Evolutionary conservation across 1,140 invertebrate genomes (phyloP).

Genomic region (Gerris buenoi): DNA sequence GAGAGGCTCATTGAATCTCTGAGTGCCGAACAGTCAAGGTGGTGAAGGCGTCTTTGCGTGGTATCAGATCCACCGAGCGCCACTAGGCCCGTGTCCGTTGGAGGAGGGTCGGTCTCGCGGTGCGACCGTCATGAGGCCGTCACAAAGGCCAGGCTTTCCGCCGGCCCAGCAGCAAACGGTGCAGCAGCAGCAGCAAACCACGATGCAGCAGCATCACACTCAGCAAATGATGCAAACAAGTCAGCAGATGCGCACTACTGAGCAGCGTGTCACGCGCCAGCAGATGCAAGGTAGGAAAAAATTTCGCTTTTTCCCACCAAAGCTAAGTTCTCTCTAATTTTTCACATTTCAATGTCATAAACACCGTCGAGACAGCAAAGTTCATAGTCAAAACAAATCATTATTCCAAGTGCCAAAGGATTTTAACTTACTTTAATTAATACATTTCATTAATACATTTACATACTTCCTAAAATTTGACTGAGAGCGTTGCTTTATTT

Average conservation of each 20-base stretch:
- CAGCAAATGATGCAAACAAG: background rate
- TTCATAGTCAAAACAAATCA: too few relatives aligned
- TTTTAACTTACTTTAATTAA: too few relatives aligned
- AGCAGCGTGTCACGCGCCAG: slow-evolving; percentile 12
- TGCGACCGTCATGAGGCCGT: background rate
- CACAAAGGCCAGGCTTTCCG: background rate
- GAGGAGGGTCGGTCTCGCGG: background rate
- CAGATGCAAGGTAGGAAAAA: slow-evolving; percentile 13
- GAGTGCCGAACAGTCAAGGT: background rate
- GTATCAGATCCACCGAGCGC: background rate
- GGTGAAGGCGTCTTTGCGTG: background rate
- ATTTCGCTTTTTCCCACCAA: too few relatives aligned
- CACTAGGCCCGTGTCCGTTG: background rate
- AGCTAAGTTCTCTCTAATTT: too few relatives aligned
- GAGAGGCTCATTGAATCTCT: background rate
- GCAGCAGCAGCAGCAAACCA: background rate
- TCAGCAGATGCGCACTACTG: slow-evolving; percentile 3
- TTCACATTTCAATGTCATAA: too few relatives aligned
- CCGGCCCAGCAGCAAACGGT: background rate
- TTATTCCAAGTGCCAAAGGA: too few relatives aligned
- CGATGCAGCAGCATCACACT: background rate
- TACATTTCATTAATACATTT: too few relatives aligned
- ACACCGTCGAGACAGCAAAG: too few relatives aligned
- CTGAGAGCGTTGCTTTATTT: too few relatives aligned
- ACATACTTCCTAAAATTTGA: too few relatives aligned